phyloP scores from a whole-genome alignment of 2,113 vertebrate species.

The Otocyon megalotis region DNA sequence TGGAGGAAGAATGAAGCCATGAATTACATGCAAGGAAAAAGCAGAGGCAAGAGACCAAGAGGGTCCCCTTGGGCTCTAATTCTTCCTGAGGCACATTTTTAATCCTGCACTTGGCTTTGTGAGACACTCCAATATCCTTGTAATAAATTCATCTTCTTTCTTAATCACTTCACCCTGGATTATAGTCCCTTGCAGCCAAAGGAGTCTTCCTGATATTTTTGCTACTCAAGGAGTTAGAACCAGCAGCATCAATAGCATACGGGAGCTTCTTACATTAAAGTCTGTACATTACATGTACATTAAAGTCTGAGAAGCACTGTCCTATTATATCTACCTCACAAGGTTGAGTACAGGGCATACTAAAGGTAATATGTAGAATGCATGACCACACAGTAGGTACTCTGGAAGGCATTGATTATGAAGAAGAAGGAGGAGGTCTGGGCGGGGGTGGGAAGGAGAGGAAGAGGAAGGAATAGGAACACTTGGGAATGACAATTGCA shows the following conservation, averaged over 20 bases:
- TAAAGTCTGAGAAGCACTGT: background rate
- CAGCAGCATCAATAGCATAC: background rate
- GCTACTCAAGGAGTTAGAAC: background rate
- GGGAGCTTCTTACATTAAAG: background rate
- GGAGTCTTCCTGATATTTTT: background rate
- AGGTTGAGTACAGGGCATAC: background rate
- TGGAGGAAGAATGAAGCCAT: background rate
- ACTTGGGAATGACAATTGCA: background rate
- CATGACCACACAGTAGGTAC: background rate
- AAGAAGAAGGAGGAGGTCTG: background rate
- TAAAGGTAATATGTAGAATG: background rate
- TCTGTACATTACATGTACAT: too few species aligned
- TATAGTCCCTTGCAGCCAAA: background rate
- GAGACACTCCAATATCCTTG: background rate
- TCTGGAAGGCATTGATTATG: background rate
- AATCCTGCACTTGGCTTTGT: background rate
- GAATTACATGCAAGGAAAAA: background rate
- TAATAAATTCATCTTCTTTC: background rate
- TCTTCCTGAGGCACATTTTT: background rate
- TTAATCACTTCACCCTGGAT: background rate
- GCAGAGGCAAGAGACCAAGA: background rate
- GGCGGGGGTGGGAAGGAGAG: fast-evolving
- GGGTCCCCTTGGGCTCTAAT: background rate
- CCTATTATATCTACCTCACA: background rate
- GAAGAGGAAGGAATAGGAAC: background rate